A percentile compares a stretch with the other conserved stretches of the same genome.
Evolutionary conservation across 2,113 vertebrate species (phyloP).

Genomic region (Nanger granti): DNA sequence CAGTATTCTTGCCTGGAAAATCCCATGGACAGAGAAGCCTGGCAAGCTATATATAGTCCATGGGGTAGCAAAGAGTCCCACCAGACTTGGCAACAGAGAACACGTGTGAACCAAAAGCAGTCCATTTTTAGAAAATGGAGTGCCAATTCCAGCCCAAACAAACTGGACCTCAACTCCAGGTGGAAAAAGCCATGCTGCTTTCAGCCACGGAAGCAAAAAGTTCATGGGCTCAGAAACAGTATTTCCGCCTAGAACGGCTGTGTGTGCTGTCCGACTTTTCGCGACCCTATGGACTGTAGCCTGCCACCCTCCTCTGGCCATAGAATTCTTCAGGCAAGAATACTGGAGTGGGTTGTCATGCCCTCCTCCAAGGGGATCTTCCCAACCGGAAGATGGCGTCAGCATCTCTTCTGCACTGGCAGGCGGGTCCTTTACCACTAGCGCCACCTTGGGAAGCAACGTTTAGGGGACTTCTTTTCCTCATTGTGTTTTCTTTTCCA

Average conservation of each 20-base stretch:
- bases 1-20: background rate
- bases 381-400: rapidly evolving
- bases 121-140: background rate
- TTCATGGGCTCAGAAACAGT: background rate
- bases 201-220: background rate
- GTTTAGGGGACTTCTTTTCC: background rate
- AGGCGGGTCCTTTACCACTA: background rate
- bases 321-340: background rate
- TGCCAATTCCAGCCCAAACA: background rate
- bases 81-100: background rate
- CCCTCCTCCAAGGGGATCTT: background rate
- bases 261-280: background rate
- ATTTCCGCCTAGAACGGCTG: background rate
- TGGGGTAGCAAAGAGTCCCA: background rate
- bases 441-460: background rate
- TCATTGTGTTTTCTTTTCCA: background rate
- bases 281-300: background rate
- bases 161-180: background rate
- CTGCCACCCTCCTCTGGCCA: background rate
- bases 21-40: background rate
- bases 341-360: background rate
- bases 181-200: background rate
- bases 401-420: background rate
- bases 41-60: background rate
- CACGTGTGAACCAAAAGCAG: background rate